phyloP scores from a whole-genome alignment of 2,888 invertebrate species.

The Dilophus febrilis region DNA sequence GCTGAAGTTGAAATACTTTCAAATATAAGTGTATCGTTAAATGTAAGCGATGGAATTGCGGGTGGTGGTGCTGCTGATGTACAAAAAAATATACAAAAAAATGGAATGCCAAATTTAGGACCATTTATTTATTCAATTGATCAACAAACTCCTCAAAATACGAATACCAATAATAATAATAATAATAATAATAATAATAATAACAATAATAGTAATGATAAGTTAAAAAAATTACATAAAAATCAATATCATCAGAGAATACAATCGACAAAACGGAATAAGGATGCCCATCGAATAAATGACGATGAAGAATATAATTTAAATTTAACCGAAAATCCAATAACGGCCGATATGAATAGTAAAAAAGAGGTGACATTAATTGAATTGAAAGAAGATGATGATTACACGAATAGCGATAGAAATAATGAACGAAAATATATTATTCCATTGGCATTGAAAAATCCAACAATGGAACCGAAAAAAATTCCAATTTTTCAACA shows the following conservation, averaged over 20 bases:
- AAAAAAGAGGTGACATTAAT: constrained; percentile 20
- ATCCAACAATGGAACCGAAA: constrained; percentile 16
- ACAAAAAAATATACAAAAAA: constrained; percentile 17
- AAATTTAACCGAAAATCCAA: neutral
- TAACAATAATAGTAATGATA: too few relatives aligned
- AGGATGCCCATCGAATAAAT: too few relatives aligned
- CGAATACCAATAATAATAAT: constrained; percentile 20
- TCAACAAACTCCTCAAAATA: neutral
- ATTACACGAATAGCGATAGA: neutral
- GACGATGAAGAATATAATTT: too few relatives aligned
- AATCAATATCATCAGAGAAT: too few relatives aligned
- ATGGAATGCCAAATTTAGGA: constrained; percentile 25
- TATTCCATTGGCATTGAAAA: constrained; percentile 29
- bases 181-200: constrained; percentile 27
- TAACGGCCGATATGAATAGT: constrained; percentile 3
- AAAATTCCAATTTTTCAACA: constrained; percentile 14
- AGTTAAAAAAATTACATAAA: too few relatives aligned
- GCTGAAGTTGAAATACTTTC: constrained; percentile 24
- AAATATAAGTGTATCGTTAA: constrained; percentile 27
- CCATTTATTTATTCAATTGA: constrained; percentile 29
- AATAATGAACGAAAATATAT: constrained; percentile 25
- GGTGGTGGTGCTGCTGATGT: too few relatives aligned
- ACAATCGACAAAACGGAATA: too few relatives aligned
- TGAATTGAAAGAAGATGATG: constrained; percentile 23
- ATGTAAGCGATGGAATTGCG: constrained; percentile 19